phyloP scores from a whole-genome alignment of 2,113 vertebrate genomes.

The Gasterosteus aculeatus region DNA sequence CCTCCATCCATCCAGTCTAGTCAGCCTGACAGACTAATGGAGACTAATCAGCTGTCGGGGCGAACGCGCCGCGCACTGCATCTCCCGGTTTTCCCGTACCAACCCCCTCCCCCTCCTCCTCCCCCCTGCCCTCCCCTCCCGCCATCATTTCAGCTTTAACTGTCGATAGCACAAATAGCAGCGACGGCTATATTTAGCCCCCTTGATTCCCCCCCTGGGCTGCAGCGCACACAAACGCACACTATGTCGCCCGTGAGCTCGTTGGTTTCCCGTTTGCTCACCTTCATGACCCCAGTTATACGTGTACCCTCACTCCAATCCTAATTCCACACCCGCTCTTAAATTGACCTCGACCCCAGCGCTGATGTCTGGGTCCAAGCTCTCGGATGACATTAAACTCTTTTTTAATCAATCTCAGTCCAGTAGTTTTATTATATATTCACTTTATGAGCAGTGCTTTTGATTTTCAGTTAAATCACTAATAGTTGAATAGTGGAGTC shows the following conservation, averaged over 20 bases:
- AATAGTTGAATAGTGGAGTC: too few relatives aligned
- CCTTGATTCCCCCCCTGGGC: background rate
- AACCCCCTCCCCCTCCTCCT: background rate
- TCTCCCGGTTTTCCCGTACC: slow-evolving; percentile 61
- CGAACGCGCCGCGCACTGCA: slow-evolving; percentile 52
- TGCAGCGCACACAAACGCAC: background rate
- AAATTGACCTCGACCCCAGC: slow-evolving; percentile 3
- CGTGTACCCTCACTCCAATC: slow-evolving; percentile 25
- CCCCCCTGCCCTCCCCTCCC: background rate
- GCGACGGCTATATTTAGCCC: slow-evolving; percentile 72
- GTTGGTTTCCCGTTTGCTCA: slow-evolving; percentile 44
- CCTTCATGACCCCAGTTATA: slow-evolving; percentile 25
- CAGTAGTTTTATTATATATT: too few relatives aligned
- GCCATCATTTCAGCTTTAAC: slow-evolving; percentile 54
- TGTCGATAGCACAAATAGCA: slow-evolving; percentile 68
- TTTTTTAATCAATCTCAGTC: slow-evolving; percentile 14
- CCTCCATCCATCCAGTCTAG: slow-evolving; percentile 61
- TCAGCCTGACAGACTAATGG: slow-evolving; percentile 73
- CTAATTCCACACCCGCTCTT: slow-evolving; percentile 14
- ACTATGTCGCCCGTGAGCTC: background rate
- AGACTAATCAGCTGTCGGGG: slow-evolving; percentile 77
- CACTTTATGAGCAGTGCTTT: too few relatives aligned
- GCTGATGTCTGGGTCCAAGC: background rate
- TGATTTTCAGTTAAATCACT: too few relatives aligned
- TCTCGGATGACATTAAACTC: slow-evolving; percentile 7